phyloP scores from a whole-genome alignment of 2,888 invertebrate species.

The Lochmaea crataegi region DNA sequence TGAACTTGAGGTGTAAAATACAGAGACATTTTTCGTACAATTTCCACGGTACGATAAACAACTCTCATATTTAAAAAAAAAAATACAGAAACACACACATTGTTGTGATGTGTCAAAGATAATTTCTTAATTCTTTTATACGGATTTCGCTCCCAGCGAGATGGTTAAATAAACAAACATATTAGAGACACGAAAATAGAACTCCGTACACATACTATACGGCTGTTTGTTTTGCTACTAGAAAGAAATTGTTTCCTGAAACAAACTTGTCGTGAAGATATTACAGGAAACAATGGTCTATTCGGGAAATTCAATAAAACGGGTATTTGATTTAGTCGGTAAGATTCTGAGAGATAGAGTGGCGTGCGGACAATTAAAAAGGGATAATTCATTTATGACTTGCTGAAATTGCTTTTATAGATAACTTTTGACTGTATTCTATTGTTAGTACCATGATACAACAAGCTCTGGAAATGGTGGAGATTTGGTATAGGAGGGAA shows the following conservation, averaged over 20 bases:
- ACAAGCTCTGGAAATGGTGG: no score
- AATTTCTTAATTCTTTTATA: constrained; percentile 35
- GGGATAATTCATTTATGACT: neutral
- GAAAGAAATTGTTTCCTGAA: constrained; percentile 47
- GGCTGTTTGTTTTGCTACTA: constrained; percentile 53
- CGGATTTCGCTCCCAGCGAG: constrained; percentile 29
- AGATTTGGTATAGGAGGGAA: no score
- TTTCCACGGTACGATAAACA: constrained; percentile 28
- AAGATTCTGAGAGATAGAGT: neutral
- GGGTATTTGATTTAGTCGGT: constrained; percentile 4
- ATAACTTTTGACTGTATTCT: no score
- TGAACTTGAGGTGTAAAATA: constrained; percentile 5
- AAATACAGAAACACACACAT: neutral
- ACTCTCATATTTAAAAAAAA: constrained; percentile 24
- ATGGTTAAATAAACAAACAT: constrained; percentile 45
- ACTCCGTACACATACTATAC: constrained; percentile 23
- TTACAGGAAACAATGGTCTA: constrained; percentile 40
- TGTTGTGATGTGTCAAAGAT: constrained; percentile 32
- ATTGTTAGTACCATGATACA: no score
- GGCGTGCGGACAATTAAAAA: neutral
- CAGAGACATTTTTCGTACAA: constrained; percentile 16
- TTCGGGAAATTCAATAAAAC: constrained; percentile 30
- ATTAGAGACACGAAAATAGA: constrained; percentile 33
- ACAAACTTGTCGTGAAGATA: no score
- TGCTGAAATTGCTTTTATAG: neutral